A percentile compares a stretch with the other conserved stretches of the same genome.
Conservation (phyloP, 1,140 invertebrate genomes). For the Metaphire vulgaris region DNA sequence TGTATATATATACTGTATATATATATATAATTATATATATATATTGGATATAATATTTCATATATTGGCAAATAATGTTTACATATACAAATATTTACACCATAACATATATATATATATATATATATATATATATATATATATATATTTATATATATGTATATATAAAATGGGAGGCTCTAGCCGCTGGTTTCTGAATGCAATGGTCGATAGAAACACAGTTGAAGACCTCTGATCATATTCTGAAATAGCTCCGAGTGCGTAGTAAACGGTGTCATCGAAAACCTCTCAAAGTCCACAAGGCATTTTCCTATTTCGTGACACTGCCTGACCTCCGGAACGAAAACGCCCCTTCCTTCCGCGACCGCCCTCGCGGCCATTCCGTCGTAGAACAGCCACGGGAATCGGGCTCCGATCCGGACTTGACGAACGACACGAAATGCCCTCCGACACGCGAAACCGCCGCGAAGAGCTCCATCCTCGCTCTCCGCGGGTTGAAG, state of each 20-base stretch:
- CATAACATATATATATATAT: too few relatives aligned
- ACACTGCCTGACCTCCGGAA: background rate
- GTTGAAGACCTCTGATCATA: background rate
- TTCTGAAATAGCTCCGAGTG: background rate
- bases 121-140: too few relatives aligned
- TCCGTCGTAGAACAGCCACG: background rate
- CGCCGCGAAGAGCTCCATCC: constrained; percentile 12
- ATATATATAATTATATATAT: too few relatives aligned
- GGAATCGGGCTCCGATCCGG: background rate
- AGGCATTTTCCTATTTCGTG: background rate
- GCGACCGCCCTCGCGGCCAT: background rate
- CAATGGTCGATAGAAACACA: background rate
- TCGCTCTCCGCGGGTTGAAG: background rate
- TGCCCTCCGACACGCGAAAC: background rate
- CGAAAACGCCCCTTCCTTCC: background rate
- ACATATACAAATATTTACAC: too few relatives aligned
- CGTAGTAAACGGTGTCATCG: background rate
- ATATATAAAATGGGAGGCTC: too few relatives aligned
- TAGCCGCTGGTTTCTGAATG: too few relatives aligned
- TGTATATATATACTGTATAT: too few relatives aligned
- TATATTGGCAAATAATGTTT: too few relatives aligned
- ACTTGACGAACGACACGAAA: background rate
- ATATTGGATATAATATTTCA: too few relatives aligned
- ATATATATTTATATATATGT: too few relatives aligned
- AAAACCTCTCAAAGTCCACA: background rate